Evolutionary conservation across 1,140 invertebrate species (phyloP), one percentile per base, ranked within the genome.

Genomic region (Diploscapter pachys): DNA sequence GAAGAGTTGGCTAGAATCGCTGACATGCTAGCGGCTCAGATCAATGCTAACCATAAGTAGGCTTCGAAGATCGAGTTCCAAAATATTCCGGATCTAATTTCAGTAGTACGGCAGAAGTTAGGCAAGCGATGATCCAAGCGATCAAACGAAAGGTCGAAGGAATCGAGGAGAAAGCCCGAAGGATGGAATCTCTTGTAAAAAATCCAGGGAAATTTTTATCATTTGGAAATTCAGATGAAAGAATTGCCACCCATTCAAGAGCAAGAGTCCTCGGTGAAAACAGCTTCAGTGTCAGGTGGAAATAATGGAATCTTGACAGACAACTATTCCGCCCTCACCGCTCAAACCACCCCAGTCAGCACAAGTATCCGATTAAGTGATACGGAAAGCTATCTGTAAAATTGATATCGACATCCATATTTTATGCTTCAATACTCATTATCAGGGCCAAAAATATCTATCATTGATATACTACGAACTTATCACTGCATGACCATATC

Each of bases 11-110:
- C 63, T 8, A 64, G 70, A 13, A 69, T 68, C 11, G 63, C 65
- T 31, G 64, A 74, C 13, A 53, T 74, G 65, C 64, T 74, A 3
- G 55, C 73, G 2, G 66, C 73, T 8, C 73, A 74, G 66, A 74
- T 74, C n/a, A 69, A 74, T 63, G 73, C 73, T 4, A 64, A 74
- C 59, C 73, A 74, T 49, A 69, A 65, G 73, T 74, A 52, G 56
- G 65, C 64, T 5, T 54, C 5, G 31, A 53, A 54, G 63, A 48
- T 5, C 6, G 63, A 31, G 9, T 59, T 59, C 57, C 57, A 59
- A 59, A 9, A 13, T 59, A 59, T 59, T 59, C 57, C 9, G 57
- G 9, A 11, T 59, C 13, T 11, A 59, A 54, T 68, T 68, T 6
- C 66, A 68, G 66, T 68, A 55, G 11, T 5, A 5, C 66, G 51